Base-by-base conservation (phyloP, 2,888 invertebrate genomes). In the Choreutis nemorana region DNA sequence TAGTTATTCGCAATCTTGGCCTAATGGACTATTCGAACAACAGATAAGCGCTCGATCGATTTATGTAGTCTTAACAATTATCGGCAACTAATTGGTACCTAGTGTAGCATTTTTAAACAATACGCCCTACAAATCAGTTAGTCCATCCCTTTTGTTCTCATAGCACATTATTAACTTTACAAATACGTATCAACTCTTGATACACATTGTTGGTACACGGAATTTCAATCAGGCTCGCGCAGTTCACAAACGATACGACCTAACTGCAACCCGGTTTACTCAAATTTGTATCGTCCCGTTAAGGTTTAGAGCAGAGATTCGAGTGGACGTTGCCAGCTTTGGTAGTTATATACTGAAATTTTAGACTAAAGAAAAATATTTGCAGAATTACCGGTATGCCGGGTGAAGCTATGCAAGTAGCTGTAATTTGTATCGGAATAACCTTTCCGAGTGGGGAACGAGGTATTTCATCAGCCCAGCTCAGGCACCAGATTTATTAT, bases 381-480 rank as follows among this genome's bases (percentile, higher is more conserved):
- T 65, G 71, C 70, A 72, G 73, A 71, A 78, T 77, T 67, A 67
- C 64, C 70, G 77, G 77, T 67, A 63, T 51, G 65, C 66, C 56
- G 55, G 50, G 67, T 56, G 66, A 50, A 59, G 61, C 68, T 62
- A 63, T 50, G 70, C 68, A 68, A 75, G 75, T 71, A 68, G 66
- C 70, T 59, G 72, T 70, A 73, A 77, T 77, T 77, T 75, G 73
- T 75, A 77, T 77, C 68, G 70, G 67, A 78, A 75, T 77, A 77
- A 67, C 67, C 63, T 64, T 66, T 61, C 56, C 63, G 75, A 68
- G 68, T 66, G 71, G 53, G 63, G 67, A 73, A 72, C 65, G 65
- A 61, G 60, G 66, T 70, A 65, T 75, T 72, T 70, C 71, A 72
- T 72, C 68, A 62, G 55, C 43, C 59, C 48, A 53, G 42, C 50